Percentiles rank a stretch among this genome's conserved stretches.
Conservation (phyloP, 2,888 invertebrate genomes). For the Cantharis nigra region DNA sequence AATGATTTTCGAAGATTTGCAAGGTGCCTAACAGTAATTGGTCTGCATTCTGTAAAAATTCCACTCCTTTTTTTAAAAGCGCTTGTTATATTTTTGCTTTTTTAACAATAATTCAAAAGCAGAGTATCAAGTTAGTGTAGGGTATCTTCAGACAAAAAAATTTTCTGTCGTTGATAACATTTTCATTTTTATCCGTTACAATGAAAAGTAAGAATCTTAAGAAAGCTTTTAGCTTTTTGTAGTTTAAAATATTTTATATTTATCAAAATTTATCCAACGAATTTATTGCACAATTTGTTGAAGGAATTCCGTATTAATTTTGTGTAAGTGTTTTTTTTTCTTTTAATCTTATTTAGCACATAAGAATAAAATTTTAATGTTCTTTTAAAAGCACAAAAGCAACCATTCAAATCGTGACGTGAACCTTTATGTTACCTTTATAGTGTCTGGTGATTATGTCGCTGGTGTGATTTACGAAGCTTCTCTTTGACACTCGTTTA, state of each 20-base stretch:
- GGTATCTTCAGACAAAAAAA: background rate
- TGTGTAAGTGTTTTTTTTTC: background rate
- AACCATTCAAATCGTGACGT: conserved; percentile 36
- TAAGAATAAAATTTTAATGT: conserved; percentile 21
- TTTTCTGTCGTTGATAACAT: background rate
- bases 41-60: too few species aligned
- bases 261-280: background rate
- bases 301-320: background rate
- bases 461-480: conserved; percentile 37
- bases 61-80: background rate
- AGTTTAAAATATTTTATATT: background rate
- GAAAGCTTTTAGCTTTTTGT: background rate
- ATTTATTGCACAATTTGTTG: background rate
- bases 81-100: background rate
- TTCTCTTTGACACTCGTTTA: conserved; percentile 39
- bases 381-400: conserved; percentile 25
- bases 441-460: conserved; percentile 35
- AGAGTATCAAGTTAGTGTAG: background rate
- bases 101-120: too few species aligned
- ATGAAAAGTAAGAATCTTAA: background rate
- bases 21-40: too few species aligned
- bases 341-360: conserved; percentile 19
- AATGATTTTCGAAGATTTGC: too few species aligned
- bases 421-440: conserved; percentile 38
- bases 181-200: background rate